A percentile compares a stretch with the other conserved stretches of the same genome.
Evolutionary conservation across 2,113 vertebrate genomes (phyloP).

Genomic region (Neotragus moschatus): DNA sequence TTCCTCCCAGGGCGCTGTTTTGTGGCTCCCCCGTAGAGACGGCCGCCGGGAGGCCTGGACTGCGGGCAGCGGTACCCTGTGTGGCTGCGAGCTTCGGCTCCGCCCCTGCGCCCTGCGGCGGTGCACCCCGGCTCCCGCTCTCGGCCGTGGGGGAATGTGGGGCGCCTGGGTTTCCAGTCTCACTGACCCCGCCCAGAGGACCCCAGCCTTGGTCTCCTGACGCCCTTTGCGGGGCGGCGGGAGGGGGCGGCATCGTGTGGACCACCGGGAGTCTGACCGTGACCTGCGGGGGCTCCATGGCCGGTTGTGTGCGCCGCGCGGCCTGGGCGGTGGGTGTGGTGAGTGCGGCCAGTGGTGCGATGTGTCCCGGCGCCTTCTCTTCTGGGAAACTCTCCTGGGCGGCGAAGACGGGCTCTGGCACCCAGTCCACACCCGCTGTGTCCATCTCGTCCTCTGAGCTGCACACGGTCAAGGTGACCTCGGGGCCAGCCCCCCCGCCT

Average conservation of each 20-base stretch:
- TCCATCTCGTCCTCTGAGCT: constrained; percentile 72
- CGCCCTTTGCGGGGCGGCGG: not conserved
- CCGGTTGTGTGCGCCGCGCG: constrained; percentile 2
- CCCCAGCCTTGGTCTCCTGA: not conserved
- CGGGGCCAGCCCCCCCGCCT: constrained; percentile 13
- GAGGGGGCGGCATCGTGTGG: constrained; percentile 10
- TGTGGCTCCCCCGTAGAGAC: not conserved
- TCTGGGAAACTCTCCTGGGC: constrained; percentile 51
- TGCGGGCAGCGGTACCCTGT: not conserved
- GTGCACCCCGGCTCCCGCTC: not conserved
- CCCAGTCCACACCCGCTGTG: not conserved
- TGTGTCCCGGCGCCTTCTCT: constrained; percentile 20
- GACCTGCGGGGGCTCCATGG: not conserved
- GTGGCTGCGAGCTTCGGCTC: not conserved
- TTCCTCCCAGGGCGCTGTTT: accelerated
- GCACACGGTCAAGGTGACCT: constrained; percentile 50
- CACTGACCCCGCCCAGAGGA: not conserved
- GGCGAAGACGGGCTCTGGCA: constrained; percentile 45
- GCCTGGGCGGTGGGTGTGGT: constrained; percentile 39
- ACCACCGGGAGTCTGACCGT: not conserved
- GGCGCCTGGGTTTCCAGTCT: not conserved
- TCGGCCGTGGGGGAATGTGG: accelerated
- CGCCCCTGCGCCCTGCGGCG: not conserved
- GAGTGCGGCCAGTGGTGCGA: not conserved
- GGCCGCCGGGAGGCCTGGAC: not conserved